Conservation (phyloP, 1,140 invertebrate genomes). For the Euura saliciscinereae region DNA sequence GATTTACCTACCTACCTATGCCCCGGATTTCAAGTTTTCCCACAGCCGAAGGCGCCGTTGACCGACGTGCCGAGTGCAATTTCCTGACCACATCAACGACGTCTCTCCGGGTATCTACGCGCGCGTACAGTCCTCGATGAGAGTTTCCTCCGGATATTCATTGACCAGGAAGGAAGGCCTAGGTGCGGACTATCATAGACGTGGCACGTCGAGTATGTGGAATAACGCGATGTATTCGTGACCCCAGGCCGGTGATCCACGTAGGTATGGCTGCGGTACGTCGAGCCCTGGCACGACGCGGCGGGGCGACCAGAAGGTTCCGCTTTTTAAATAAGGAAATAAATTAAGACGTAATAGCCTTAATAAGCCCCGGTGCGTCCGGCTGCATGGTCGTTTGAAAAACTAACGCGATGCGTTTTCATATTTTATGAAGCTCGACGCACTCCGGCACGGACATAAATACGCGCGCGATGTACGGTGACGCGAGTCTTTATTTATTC, state of each 20-base stretch:
- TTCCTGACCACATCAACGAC: neutral
- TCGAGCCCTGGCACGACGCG: neutral
- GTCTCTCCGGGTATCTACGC: neutral
- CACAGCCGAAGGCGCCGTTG: neutral
- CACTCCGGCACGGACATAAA: no score
- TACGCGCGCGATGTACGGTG: neutral
- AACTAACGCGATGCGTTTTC: neutral
- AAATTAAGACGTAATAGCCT: slow-evolving; percentile 13
- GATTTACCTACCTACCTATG: no score
- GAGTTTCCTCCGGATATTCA: no score
- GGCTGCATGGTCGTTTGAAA: neutral
- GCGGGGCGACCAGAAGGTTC: neutral
- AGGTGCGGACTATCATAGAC: no score
- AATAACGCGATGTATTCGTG: no score
- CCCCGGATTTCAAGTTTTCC: no score
- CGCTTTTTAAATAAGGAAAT: slow-evolving; percentile 18
- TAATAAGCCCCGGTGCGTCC: neutral
- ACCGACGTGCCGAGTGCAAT: neutral
- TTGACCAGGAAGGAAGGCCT: no score
- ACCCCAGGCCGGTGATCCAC: no score
- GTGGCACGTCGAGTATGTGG: no score
- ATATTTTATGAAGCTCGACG: neutral
- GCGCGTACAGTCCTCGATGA: no score
- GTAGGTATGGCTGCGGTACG: no score
- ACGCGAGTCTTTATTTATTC: neutral